Base-by-base conservation (phyloP, 2,797 vertebrate species). In the Pelodytes ibericus region DNA sequence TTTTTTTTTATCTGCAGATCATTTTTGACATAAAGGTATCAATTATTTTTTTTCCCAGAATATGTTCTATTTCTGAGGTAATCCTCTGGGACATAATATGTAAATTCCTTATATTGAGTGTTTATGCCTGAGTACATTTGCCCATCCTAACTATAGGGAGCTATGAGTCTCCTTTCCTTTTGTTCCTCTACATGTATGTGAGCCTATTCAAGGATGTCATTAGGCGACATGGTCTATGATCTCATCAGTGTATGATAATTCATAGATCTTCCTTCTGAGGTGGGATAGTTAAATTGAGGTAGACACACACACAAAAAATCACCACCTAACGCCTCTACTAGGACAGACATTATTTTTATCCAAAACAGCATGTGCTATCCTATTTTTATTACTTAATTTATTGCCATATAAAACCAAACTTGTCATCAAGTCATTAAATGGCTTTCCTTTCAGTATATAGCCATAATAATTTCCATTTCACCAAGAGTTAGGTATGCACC, bases 1-100 rank as follows among this genome's bases (percentile, higher is more conserved):
- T 41, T 65, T 77, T 72, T 72, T 77, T 75, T 69, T 49, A 75
- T 69, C 64, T 72, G 75, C 68, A 78, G 62, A 66, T 78, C 62
- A 72, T 72, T 78, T 78, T 72, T 78, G 68, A 77, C 75, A 66
- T 77, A 77, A 77, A 71, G 68, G 75, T 77, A 77, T 77, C 75
- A 77, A 77, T 77, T 78, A 78, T 72, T 66, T 78, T n/a, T n/a
- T 77, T 78, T 60, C 62, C 69, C 24, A 67, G 70, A 78, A 72
- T 72, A 67, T 65, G 53, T 67, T 72, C 75, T 66, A 72, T 72
- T 61, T 78, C 75, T 51, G 63, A 78, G 41, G 70, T 61, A 72
- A 78, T 78, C 75, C 75, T 61, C 20, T 24, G 75, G 75, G 75
- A 72, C 60, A 53, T 27, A 78, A 75, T 75, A 78, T 78, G 69